Evolutionary conservation across 2,888 invertebrate genomes (phyloP), one percentile per base, ranked within the genome.

Genomic region (Digitonthophagus gazella): DNA sequence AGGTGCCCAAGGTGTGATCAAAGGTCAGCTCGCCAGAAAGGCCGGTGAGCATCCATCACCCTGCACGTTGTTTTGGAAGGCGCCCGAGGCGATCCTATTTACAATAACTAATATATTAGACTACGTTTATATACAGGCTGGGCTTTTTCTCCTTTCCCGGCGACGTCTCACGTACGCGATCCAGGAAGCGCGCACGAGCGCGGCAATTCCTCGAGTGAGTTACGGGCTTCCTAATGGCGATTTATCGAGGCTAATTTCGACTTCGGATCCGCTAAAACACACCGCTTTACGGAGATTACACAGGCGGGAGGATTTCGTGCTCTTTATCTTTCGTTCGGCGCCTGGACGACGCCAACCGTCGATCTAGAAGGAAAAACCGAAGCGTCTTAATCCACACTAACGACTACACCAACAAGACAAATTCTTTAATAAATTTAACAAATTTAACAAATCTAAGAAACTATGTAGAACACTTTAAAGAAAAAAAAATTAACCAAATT

Each of bases 51-150:
- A 61, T 61, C 61, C 16, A 61, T 18, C 16, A 61, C 15, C 18
- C 2, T 15, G 18, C 20, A 61, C 61, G 18, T 18, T 61, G 61
- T 61, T 61, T 61, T 19, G 19, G 28, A 16, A 18, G 61, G 18
- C 11, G 18, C 61, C 61, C 61, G 20, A 44, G 3, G 28, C 28
- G 61, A 19, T 18, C 18, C 19, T 61, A 61, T 61, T 61, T 61
- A 61, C 61, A 61, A 61, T 61, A 61, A 61, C 61, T 18, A 61
- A 61, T 61, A 61, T 61, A 61, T 61, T 61, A 19, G 19, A 61
- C 14, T 57, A 5, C 16, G 61, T 61, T 61, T 61, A 18, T 61
- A 61, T 61, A 61, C 61, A 61, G n/a, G 11, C 6, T n/a, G 15
- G 11, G 19, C 16, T 61, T 61, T 61, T 61, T 61, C 18, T n/a